Percentiles rank a stretch among this genome's conserved stretches.
These are phyloP conservation scores for Dicycla oo DNA, from an alignment of 2,888 invertebrate genomes.

Conservation along the genomic window DNA sequence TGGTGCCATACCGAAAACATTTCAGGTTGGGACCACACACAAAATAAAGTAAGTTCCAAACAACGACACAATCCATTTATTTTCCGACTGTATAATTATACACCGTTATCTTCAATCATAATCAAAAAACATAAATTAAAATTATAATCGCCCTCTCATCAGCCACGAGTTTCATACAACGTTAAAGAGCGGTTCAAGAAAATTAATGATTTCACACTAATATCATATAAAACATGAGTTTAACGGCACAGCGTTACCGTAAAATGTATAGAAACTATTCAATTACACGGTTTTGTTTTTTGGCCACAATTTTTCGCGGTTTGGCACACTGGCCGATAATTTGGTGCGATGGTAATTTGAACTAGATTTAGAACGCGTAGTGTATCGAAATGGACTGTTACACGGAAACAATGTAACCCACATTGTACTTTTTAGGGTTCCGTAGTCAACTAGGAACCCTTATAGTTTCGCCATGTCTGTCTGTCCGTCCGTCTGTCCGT, in stretches of 20 bases:
- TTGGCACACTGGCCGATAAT: constrained; percentile 62
- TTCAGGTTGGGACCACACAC: not conserved
- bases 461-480: too few species aligned
- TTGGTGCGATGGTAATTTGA: not conserved
- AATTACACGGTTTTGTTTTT: constrained; percentile 64
- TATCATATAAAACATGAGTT: constrained; percentile 21
- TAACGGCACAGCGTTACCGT: constrained; percentile 52
- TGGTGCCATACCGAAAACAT: too few species aligned
- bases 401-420: not conserved
- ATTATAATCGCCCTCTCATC: constrained; percentile 2
- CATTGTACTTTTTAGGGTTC: too few species aligned
- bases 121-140: constrained; percentile 36
- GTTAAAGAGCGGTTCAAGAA: constrained; percentile 17
- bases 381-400: not conserved
- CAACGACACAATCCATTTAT: not conserved
- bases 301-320: constrained; percentile 24
- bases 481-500: too few species aligned
- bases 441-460: too few species aligned
- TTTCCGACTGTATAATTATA: constrained; percentile 16
- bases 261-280: constrained; percentile 50
- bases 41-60: not conserved
- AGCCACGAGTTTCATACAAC: constrained; percentile 30
- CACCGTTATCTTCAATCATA: constrained; percentile 15
- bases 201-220: constrained; percentile 59
- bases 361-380: constrained; percentile 11